Evolutionary conservation across 2,888 invertebrate species (phyloP), one percentile per base, ranked within the genome.

Genomic region (Stenchaetothrips biformis): DNA sequence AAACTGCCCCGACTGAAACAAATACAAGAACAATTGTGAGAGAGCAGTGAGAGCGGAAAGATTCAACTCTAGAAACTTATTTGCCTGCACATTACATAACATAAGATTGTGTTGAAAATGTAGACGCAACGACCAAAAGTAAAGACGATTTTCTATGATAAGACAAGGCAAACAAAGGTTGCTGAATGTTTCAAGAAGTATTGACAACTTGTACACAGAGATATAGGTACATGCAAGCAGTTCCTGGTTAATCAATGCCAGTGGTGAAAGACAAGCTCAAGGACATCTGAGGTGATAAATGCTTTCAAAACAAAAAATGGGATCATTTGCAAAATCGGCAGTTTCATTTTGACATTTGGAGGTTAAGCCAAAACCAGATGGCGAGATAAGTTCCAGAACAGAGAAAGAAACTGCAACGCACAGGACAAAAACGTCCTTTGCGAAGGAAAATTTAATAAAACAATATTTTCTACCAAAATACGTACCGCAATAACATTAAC

Each of bases 401-500:
- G 25, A 81, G 79, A 79, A 48, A 79, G 37, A 18, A 59, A 67
- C 59, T 9, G 7, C 16, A 7, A 9, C 13, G 6, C 9, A 25
- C 27, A 2, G n/a, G 18, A n/a, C 79, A 81, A 81, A 81, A 80
- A 80, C 80, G 80, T 25, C 21, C n/a, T 16, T 16, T 21, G 67
- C 7, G 21, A 25, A n/a, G 53, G 9, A 77, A 78, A 21, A 25
- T 47, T 67, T 21, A n/a, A 59, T n/a, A 18, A 47, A 59, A 74
- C 48, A 27, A 77, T 18, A 78, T 79, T 77, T 79, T 11, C 27
- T 25, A 78, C 49, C 77, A 53, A 81, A 79, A 83, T 87, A 91
- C 96, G 92, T 91, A 98, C 99, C 87, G 99, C 99, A 89, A 99
- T 99, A 89, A 99, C 99, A 92, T 99, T 99, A 86, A 99, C 99